Evolutionary conservation across 2,888 invertebrate genomes (phyloP), one percentile per base, ranked within the genome.

Genomic region (Lydus trimaculatus): DNA sequence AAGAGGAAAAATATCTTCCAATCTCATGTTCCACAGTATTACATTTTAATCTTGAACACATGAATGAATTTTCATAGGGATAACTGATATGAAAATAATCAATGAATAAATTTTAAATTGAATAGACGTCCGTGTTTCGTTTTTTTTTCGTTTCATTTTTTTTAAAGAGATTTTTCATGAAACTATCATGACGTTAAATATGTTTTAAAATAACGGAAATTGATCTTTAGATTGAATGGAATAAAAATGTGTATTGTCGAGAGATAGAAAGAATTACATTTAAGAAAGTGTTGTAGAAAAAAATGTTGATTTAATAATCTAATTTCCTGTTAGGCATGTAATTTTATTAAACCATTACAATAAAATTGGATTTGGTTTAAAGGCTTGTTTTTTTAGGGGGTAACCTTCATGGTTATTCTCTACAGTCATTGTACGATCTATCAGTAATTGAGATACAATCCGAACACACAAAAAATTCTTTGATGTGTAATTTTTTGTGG

Each of bases 101-200:
- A 39, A 43, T 43, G 43, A 43, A 43, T 43, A 43, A 43, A 43
- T 43, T 43, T 43, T 17, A 43, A 43, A 43, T 43, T 43, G 43
- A 43, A 43, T 43, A 43, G n/a, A 39, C 15, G n/a, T 39, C n/a
- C 1, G 39, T 39, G 13, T 5, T 4, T 1, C 11, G 36, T 43
- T n/a, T 17, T 43, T 17, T 43, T 13, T 43, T 43, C 17, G 36
- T 39, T n/a, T 33, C 15, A 13, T 36, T 13, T 36, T 36, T 4
- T 33, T 33, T 11, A 11, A 11, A 5, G 17, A 43, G 43, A 43
- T 43, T 43, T 43, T 33, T 8, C 43, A 43, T 43, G 43, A 43
- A 43, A 43, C 43, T 43, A 43, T 43, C 43, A 7, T 43, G 8
- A 8, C 17, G 17, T 43, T 17, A 43, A 43, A 43, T 7, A 43